A percentile compares a stretch with the other conserved stretches of the same genome.
Conservation (phyloP, 2,797 vertebrate species). For the Borostomias antarcticus region DNA sequence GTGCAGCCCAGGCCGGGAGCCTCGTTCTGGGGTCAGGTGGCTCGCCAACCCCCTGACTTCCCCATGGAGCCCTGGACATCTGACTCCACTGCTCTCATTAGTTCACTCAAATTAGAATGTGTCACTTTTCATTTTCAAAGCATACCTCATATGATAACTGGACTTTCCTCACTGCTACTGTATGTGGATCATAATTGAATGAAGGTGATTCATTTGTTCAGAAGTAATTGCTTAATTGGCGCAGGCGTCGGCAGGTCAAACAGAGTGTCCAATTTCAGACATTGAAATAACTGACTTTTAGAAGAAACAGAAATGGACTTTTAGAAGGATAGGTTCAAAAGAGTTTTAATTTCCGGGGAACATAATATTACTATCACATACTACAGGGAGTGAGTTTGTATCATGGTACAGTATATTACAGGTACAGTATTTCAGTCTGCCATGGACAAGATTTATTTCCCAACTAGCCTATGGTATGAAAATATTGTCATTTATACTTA, state of each 20-base stretch:
- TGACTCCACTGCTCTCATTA: constrained; percentile 67
- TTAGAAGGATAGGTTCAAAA: no score
- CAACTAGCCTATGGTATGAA: background rate
- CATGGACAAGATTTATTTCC: background rate
- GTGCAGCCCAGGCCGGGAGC: constrained; percentile 41
- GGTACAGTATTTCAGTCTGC: background rate
- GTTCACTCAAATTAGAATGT: constrained; percentile 66
- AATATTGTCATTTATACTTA: background rate
- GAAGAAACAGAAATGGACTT: background rate
- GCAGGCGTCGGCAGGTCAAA: background rate
- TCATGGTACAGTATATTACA: no score
- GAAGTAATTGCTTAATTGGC: constrained; percentile 52
- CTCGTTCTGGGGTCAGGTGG: constrained; percentile 41
- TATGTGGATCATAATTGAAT: constrained; percentile 56
- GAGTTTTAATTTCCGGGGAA: no score
- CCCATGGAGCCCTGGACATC: constrained; percentile 46
- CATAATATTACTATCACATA: no score
- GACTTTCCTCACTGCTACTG: constrained; percentile 33
- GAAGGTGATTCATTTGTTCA: constrained; percentile 56
- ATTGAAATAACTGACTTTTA: no score
- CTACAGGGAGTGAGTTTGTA: no score
- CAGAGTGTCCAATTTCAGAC: background rate
- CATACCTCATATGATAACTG: constrained; percentile 51
- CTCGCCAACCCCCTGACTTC: constrained; percentile 27
- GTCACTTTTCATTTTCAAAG: constrained; percentile 69